phyloP scores from a whole-genome alignment of 2,888 invertebrate species.

The Lamproptera curius region DNA sequence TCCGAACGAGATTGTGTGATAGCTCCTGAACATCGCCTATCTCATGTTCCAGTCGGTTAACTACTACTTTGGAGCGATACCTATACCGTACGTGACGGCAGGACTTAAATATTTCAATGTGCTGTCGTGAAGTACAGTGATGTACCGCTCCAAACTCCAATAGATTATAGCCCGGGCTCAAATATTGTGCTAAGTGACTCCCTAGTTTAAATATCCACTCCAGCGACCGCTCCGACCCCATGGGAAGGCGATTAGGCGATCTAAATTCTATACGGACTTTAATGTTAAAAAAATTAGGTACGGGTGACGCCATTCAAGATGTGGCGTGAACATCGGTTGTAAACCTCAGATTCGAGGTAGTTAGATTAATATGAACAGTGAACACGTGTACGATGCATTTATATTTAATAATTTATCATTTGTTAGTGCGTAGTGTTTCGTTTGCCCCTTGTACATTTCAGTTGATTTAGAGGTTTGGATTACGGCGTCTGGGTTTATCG shows the following conservation, averaged over 20 bases:
- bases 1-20: conserved; percentile 92
- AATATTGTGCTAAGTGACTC: conserved; percentile 40
- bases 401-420: conserved; percentile 19
- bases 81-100: conserved; percentile 66
- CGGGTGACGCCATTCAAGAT: conserved; percentile 68
- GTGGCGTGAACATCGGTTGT: conserved; percentile 53
- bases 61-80: conserved; percentile 73
- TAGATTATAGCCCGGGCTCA: conserved; percentile 40
- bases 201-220: conserved; percentile 47
- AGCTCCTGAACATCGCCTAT: conserved; percentile 83
- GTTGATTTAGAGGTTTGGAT: neutral
- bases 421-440: conserved; percentile 2
- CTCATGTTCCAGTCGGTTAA: conserved; percentile 82
- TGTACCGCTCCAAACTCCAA: conserved; percentile 40
- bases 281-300: conserved; percentile 38
- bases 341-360: conserved; percentile 44
- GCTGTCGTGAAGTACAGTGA: conserved; percentile 53
- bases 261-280: conserved; percentile 54
- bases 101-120: conserved; percentile 65
- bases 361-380: conserved; percentile 39
- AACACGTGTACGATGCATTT: conserved; percentile 30
- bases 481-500: conserved; percentile 25
- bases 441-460: conserved; percentile 1
- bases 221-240: conserved; percentile 42
- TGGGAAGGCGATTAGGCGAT: conserved; percentile 71